Conservation (phyloP, 1,140 invertebrate genomes). For the Chironomus striatipennis region DNA sequence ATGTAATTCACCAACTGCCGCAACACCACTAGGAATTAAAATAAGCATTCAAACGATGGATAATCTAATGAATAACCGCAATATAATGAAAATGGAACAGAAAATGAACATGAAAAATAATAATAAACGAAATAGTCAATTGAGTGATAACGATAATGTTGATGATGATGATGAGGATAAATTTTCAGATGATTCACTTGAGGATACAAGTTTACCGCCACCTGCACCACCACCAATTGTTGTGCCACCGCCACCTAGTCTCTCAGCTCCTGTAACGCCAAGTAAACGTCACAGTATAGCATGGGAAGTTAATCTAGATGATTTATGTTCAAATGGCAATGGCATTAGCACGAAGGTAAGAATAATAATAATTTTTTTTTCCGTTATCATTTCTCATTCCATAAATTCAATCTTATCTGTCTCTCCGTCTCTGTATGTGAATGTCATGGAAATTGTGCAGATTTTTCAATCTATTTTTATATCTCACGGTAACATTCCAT, state of each 20-base stretch:
- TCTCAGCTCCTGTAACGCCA: slow-evolving; percentile 45
- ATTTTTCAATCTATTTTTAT: no score
- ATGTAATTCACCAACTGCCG: not conserved
- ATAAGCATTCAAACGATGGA: slow-evolving; percentile 29
- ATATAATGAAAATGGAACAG: slow-evolving; percentile 28
- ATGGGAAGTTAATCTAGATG: slow-evolving; percentile 70
- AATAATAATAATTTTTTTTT: not conserved
- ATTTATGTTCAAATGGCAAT: slow-evolving; percentile 28
- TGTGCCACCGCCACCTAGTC: slow-evolving; percentile 45
- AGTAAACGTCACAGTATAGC: slow-evolving; percentile 69
- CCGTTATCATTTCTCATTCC: not conserved
- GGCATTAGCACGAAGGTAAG: not conserved
- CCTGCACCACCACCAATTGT: slow-evolving; percentile 45
- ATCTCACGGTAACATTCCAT: no score
- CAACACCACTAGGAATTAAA: slow-evolving; percentile 5
- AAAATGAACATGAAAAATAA: slow-evolving; percentile 36
- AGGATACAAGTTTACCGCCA: slow-evolving; percentile 54
- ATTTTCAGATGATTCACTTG: slow-evolving; percentile 74
- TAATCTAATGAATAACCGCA: slow-evolving; percentile 36
- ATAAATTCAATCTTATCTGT: not conserved
- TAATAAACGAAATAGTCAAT: slow-evolving; percentile 24
- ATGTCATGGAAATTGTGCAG: no score
- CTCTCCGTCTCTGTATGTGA: no score
- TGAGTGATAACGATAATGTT: slow-evolving; percentile 37
- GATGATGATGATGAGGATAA: slow-evolving; percentile 55